Conservation (phyloP, 2,113 vertebrate genomes). For the Gadus chalcogrammus region DNA sequence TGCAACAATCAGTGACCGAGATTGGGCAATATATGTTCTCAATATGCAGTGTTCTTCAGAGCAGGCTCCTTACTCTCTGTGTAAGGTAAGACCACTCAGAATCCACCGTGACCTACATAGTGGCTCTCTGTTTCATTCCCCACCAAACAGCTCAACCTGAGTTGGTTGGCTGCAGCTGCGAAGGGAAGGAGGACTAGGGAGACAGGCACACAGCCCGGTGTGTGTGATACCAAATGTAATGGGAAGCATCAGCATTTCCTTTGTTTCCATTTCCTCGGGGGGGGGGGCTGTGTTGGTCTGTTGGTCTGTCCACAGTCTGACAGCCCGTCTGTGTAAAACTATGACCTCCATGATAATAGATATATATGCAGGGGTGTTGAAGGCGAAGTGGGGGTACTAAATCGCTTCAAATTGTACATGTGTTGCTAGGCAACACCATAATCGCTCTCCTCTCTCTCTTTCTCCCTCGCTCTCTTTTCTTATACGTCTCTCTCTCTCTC, state of each 20-base stretch:
- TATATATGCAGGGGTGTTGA: no score
- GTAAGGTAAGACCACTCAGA: no score
- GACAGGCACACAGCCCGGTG: background rate
- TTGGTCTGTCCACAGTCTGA: conserved; percentile 37
- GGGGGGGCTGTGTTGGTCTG: conserved; percentile 16
- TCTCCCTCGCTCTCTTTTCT: conserved; percentile 47
- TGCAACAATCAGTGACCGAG: no score
- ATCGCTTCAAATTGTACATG: conserved; percentile 74
- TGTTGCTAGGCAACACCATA: conserved; percentile 80
- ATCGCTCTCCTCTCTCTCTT: conserved; percentile 63
- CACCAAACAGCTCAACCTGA: no score
- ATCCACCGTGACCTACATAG: no score
- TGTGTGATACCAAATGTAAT: background rate
- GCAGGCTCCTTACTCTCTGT: no score
- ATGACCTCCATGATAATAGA: conserved; percentile 68
- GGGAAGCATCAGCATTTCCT: no score
- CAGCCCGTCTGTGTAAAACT: conserved; percentile 59
- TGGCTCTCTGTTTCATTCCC: no score
- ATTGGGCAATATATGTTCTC: no score
- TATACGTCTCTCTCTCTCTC: conserved; percentile 47
- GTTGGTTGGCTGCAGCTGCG: no score
- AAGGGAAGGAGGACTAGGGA: background rate
- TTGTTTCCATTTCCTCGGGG: no score
- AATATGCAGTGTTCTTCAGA: no score
- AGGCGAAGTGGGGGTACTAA: conserved; percentile 57